Evolutionary conservation across 2,888 invertebrate genomes (phyloP), one percentile per base, ranked within the genome.

Genomic region (Nycteola revayana): DNA sequence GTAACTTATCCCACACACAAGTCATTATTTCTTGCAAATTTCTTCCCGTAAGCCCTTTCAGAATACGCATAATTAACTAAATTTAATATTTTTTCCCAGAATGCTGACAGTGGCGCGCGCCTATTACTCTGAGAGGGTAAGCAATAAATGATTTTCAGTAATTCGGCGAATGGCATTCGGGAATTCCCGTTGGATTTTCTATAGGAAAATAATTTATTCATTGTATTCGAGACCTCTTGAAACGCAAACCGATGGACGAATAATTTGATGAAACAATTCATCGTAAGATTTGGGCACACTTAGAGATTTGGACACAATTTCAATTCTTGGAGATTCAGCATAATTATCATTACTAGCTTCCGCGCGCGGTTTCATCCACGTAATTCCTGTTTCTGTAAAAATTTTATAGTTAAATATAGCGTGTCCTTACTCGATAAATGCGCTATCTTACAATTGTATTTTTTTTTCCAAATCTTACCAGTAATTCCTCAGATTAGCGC

Each of bases 241-340:
- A 53, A 49, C 39, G 42, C 32, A 51, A 59, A 60, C 59, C 62
- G 61, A 67, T 60, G 60, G 63, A 60, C 60, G 60, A 63, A 73
- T 69, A 67, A 71, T 72, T 72, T 68, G 68, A 68, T 68, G 65
- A 66, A 71, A 68, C 69, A 70, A 66, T 65, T 65, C 59, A 38
- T 17, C 8, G 28, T 31, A 49, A 38, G 66, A 10, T 44, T 17
- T 39, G 20, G 37, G 17, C 30, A 56, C 56, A 72, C 41, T 14
- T 9, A 36, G 47, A 21, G 2, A n/a, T 18, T 18, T 18, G n/a
- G n/a, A n/a, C n/a, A n/a, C n/a, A n/a, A n/a, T n/a, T n/a, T n/a
- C n/a, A n/a, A n/a, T n/a, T n/a, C n/a, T n/a, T n/a, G n/a, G n/a
- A n/a, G n/a, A n/a, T n/a, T n/a, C n/a, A n/a, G n/a, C n/a, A n/a